These are phyloP conservation scores for Neofelis nebulosa DNA, from an alignment of 2,113 vertebrate genomes.

Conservation along the genomic window DNA sequence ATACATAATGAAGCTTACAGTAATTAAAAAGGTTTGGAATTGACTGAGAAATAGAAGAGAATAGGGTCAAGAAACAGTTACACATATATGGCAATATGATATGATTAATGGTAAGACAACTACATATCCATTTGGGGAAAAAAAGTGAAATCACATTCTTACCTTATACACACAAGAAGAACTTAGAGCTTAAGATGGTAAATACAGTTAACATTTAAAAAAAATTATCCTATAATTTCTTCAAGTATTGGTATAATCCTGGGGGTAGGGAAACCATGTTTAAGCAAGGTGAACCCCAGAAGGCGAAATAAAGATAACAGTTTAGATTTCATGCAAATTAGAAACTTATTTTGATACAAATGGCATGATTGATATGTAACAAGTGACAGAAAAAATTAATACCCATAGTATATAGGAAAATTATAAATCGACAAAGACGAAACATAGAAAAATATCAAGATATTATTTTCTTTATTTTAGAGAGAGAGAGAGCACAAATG, in stretches of 20 bases:
- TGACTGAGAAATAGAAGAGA: not conserved
- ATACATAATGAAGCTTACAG: not conserved
- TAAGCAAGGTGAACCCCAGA: not conserved
- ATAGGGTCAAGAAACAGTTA: not conserved
- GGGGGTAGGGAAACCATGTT: not conserved
- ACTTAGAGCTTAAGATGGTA: not conserved
- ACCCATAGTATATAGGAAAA: not conserved
- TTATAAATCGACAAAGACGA: not conserved
- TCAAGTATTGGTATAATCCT: not conserved
- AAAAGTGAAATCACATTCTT: not conserved
- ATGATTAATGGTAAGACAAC: not conserved
- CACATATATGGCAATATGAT: not conserved
- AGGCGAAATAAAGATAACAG: not conserved
- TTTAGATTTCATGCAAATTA: not conserved
- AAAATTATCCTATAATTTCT: not conserved
- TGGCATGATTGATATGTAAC: not conserved
- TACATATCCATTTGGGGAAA: not conserved
- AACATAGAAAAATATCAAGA: not conserved
- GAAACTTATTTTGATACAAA: constrained; percentile 1
- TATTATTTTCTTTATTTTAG: not conserved
- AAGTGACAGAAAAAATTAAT: not conserved
- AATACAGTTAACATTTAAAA: not conserved
- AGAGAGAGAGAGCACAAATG: not conserved
- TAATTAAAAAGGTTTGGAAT: not conserved
- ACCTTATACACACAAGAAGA: not conserved